phyloP scores from a whole-genome alignment of 2,113 vertebrate species.

The Camelus dromedarius region DNA sequence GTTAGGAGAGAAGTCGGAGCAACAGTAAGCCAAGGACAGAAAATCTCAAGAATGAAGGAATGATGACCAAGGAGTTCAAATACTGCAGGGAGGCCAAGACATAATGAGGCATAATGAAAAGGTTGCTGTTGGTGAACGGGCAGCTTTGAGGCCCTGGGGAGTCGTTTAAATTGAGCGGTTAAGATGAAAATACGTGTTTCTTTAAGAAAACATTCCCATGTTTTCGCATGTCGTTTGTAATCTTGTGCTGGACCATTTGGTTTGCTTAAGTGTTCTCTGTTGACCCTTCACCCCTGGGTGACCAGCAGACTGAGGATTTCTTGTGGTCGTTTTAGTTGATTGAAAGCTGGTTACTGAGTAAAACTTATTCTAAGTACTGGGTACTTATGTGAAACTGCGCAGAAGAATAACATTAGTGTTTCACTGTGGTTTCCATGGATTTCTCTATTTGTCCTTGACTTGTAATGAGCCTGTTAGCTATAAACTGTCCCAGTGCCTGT shows the following conservation, averaged over 20 bases:
- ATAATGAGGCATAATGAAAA: constrained; percentile 62
- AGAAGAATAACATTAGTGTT: constrained; percentile 80
- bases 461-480: constrained; percentile 87
- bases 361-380: constrained; percentile 30
- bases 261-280: constrained; percentile 74
- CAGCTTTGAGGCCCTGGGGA: constrained; percentile 9
- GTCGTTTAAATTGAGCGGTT: constrained; percentile 59
- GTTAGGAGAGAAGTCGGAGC: not conserved
- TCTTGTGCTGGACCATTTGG: constrained; percentile 51
- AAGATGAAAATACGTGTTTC: constrained; percentile 59
- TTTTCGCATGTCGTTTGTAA: constrained; percentile 69
- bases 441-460: constrained; percentile 88
- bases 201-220: constrained; percentile 69
- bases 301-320: constrained; percentile 49
- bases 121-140: not conserved
- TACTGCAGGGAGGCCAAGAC: constrained; percentile 49
- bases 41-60: not conserved
- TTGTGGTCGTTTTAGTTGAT: not conserved
- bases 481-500: constrained; percentile 79
- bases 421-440: constrained; percentile 82
- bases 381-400: constrained; percentile 42
- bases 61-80: constrained; percentile 40
- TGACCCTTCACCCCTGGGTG: constrained; percentile 42
- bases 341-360: constrained; percentile 59
- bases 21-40: not conserved